Percentiles rank a stretch among this genome's conserved stretches.
These are phyloP conservation scores for Trichonephila inaurata DNA, from an alignment of 1,140 invertebrate genomes.

Conservation along the genomic window DNA sequence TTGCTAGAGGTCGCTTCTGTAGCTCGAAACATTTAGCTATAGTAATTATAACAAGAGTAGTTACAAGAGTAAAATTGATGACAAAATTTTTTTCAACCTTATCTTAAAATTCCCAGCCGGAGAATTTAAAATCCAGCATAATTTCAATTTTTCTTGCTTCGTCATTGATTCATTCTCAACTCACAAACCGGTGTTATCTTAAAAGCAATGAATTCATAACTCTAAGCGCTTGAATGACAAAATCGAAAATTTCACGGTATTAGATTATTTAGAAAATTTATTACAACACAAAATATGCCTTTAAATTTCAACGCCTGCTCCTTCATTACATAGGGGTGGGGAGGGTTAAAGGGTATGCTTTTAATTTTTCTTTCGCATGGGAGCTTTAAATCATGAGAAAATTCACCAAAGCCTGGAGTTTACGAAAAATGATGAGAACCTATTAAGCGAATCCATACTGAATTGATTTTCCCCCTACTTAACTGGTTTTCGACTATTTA, in stretches of 20 bases:
- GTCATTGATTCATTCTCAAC: too few relatives aligned
- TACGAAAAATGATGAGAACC: slow-evolving; percentile 35
- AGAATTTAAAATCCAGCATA: too few relatives aligned
- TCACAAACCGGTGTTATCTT: too few relatives aligned
- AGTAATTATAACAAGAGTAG: too few relatives aligned
- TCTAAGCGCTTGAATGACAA: not conserved
- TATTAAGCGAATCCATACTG: slow-evolving; percentile 31
- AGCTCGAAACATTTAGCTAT: too few relatives aligned
- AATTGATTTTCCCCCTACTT: slow-evolving; percentile 70
- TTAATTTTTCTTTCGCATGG: not conserved
- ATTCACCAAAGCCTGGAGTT: slow-evolving; percentile 28
- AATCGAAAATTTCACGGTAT: not conserved
- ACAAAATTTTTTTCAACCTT: too few relatives aligned
- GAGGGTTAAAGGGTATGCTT: not conserved
- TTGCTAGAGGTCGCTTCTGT: too few relatives aligned
- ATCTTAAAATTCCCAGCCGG: too few relatives aligned
- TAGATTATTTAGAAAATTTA: not conserved
- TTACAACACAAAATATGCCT: not conserved
- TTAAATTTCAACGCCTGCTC: not conserved
- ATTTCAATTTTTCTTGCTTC: too few relatives aligned
- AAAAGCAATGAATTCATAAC: not conserved
- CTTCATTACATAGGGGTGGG: not conserved
- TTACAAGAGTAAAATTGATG: too few relatives aligned
- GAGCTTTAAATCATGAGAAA: slow-evolving; percentile 1
- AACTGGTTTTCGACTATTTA: slow-evolving; percentile 72